These are phyloP conservation scores for Panagrolaimus sp. DNA, from an alignment of 1,140 invertebrate genomes.

Conservation along the genomic window DNA sequence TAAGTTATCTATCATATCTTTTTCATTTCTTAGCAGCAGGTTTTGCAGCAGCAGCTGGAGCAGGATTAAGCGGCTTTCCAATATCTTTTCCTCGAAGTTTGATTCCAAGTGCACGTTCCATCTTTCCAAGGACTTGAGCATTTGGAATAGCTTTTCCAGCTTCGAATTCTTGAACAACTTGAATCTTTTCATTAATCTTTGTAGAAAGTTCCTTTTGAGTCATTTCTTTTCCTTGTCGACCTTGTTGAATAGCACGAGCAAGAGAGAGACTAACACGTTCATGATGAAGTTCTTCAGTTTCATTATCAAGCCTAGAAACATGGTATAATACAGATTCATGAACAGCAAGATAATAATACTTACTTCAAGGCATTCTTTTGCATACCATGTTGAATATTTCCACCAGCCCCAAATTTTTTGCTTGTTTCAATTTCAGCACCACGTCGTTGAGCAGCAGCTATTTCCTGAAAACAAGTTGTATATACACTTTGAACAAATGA, in stretches of 20 bases:
- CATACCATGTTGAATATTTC: constrained; percentile 37
- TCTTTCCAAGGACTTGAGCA: constrained; percentile 78
- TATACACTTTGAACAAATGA: too few relatives aligned
- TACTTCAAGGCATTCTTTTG: constrained; percentile 12
- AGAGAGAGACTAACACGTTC: constrained; percentile 69
- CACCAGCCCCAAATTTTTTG: constrained; percentile 76
- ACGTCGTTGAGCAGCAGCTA: constrained; percentile 76
- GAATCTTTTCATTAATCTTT: constrained; percentile 86
- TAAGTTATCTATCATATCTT: not conserved
- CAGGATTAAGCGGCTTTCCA: constrained; percentile 69
- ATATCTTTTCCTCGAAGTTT: constrained; percentile 89
- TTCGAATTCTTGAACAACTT: constrained; percentile 81
- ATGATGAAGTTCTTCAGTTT: constrained; percentile 94
- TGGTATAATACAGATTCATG: constrained; percentile 17
- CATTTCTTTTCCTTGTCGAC: constrained; percentile 78
- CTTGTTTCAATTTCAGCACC: constrained; percentile 84
- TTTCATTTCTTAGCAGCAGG: constrained; percentile 36
- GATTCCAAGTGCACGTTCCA: constrained; percentile 81
- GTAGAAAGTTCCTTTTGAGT: constrained; percentile 97
- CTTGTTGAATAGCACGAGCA: constrained; percentile 75
- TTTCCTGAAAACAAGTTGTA: constrained; percentile 65
- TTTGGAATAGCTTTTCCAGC: constrained; percentile 57
- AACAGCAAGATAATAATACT: constrained; percentile 16
- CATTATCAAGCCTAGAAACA: constrained; percentile 81
- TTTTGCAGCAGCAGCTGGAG: constrained; percentile 16